Conservation (phyloP, 2,888 invertebrate species). For the Erpobdella octoculata region DNA sequence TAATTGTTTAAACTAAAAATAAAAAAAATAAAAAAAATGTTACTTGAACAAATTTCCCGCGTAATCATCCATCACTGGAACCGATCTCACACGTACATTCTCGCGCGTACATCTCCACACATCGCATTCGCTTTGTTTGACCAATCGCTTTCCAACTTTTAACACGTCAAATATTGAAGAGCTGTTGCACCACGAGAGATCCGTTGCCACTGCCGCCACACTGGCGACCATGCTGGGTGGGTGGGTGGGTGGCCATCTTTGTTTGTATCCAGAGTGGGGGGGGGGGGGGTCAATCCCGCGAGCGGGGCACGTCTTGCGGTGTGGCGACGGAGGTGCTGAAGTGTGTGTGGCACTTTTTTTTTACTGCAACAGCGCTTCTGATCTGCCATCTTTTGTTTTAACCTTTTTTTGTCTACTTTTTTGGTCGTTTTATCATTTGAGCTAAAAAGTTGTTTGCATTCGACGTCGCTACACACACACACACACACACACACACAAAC, state of each 20-base stretch:
- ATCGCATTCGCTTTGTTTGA: constrained; percentile 1
- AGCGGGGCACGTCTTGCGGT: background rate
- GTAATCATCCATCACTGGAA: too few species aligned
- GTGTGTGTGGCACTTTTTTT: background rate
- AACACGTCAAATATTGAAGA: constrained; percentile 3
- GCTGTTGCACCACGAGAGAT: constrained; percentile 5
- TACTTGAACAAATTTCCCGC: too few species aligned
- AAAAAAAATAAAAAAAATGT: too few species aligned
- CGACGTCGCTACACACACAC: background rate
- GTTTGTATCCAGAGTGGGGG: background rate
- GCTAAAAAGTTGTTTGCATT: background rate
- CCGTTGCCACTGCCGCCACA: constrained; percentile 8
- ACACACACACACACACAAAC: too few species aligned
- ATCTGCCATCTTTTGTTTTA: background rate
- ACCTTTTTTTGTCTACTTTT: background rate
- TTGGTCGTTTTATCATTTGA: background rate
- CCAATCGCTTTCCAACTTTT: constrained; percentile 10
- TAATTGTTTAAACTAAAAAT: too few species aligned
- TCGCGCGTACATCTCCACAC: too few species aligned
- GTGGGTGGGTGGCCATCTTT: too few species aligned
- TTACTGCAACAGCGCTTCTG: background rate
- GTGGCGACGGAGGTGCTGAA: background rate
- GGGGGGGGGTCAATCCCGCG: too few species aligned
- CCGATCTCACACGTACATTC: too few species aligned
- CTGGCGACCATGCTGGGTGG: too few species aligned